Conservation (phyloP, 2,888 invertebrate species). For the Griposia aprilina region DNA sequence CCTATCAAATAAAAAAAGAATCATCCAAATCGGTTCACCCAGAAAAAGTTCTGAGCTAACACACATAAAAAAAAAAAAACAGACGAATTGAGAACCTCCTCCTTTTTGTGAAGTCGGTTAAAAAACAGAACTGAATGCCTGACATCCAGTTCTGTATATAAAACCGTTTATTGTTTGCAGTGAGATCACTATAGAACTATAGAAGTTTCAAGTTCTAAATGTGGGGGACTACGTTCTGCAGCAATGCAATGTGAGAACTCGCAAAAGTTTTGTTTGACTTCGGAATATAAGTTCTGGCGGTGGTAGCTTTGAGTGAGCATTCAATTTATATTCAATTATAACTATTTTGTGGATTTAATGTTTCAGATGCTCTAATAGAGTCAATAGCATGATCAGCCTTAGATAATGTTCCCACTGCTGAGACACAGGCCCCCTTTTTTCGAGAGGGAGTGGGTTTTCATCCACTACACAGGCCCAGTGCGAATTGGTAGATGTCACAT, state of each 20-base stretch:
- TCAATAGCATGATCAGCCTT: background rate
- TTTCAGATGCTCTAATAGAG: background rate
- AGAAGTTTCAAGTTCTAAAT: background rate
- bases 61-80: too few relatives aligned
- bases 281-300: background rate
- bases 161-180: constrained; percentile 58
- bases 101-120: too few relatives aligned
- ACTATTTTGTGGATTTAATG: background rate
- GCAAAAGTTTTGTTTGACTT: constrained; percentile 17
- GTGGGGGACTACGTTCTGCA: constrained; percentile 5
- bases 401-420: too few relatives aligned
- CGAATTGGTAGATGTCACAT: too few relatives aligned
- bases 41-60: too few relatives aligned
- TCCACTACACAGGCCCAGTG: too few relatives aligned
- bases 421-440: too few relatives aligned
- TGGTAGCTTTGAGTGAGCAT: background rate
- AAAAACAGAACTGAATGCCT: background rate
- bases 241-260: background rate
- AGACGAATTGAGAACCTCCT: too few relatives aligned
- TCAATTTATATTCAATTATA: background rate
- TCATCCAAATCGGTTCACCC: too few relatives aligned
- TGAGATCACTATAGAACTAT: constrained; percentile 10
- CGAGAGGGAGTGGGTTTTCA: background rate
- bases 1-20: too few relatives aligned
- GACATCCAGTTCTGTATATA: constrained; percentile 60